Conservation (phyloP, 2,888 invertebrate species). For the Bimastos eiseni region DNA sequence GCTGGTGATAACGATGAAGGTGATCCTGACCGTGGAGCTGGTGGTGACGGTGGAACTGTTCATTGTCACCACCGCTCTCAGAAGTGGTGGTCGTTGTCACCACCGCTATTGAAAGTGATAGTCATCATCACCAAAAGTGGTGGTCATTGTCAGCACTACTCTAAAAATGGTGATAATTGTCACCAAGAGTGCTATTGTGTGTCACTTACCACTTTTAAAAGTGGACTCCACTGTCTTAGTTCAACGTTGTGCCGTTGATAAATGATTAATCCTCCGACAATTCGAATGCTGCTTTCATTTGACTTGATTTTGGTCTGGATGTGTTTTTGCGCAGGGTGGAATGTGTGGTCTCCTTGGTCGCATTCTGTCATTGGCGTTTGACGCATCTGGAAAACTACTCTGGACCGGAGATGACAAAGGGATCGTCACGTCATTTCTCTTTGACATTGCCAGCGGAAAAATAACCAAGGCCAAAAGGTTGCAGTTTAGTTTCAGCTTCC, state of each 20-base stretch:
- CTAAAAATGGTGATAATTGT: too few relatives aligned
- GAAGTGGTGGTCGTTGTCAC: not conserved
- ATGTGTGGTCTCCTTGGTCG: constrained; percentile 66
- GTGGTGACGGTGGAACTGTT: not conserved
- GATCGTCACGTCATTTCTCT: constrained; percentile 72
- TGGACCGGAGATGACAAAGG: constrained; percentile 84
- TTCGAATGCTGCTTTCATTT: too few relatives aligned
- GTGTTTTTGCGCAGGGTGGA: constrained; percentile 55
- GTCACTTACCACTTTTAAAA: too few relatives aligned
- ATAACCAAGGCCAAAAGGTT: constrained; percentile 72
- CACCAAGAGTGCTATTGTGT: too few relatives aligned
- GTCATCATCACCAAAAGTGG: not conserved
- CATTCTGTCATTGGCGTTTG: constrained; percentile 74
- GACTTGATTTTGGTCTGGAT: too few relatives aligned
- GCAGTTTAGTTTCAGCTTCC: not conserved
- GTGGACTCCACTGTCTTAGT: too few relatives aligned
- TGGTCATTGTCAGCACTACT: too few relatives aligned
- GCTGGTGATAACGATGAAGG: too few relatives aligned
- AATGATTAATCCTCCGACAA: too few relatives aligned
- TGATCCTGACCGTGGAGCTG: not conserved
- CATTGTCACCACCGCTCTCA: too few relatives aligned
- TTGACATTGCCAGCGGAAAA: constrained; percentile 72
- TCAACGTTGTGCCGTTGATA: too few relatives aligned
- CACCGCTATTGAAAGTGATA: not conserved
- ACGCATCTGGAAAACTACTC: constrained; percentile 76